phyloP scores from a whole-genome alignment of 2,113 vertebrate genomes.

The Dromaius novaehollandiae region DNA sequence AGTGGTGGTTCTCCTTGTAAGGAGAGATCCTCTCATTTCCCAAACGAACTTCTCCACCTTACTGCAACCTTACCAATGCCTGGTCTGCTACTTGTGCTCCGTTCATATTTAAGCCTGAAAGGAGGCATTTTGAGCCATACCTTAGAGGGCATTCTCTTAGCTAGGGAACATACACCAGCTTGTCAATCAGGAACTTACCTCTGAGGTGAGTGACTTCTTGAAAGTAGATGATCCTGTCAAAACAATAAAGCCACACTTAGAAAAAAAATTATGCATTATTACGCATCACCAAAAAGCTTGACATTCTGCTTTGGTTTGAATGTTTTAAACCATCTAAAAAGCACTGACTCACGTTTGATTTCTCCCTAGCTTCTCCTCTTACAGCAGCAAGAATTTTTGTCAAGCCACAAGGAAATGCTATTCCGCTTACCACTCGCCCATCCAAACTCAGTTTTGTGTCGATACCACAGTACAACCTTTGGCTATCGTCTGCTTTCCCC shows the following conservation, averaged over 20 bases:
- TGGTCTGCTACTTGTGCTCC: background rate
- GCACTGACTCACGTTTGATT: background rate
- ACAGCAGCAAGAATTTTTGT: background rate
- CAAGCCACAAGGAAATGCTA: background rate
- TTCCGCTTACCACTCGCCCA: background rate
- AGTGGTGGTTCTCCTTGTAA: background rate
- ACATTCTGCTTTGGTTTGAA: accelerated
- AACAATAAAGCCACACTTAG: background rate
- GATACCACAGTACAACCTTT: background rate
- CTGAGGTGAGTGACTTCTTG: slow-evolving; percentile 67
- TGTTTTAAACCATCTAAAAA: background rate
- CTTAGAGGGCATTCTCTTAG: background rate
- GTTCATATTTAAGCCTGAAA: background rate
- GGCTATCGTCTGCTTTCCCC: background rate
- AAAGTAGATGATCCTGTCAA: slow-evolving; percentile 58
- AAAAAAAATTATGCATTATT: no score
- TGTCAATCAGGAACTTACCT: slow-evolving; percentile 58
- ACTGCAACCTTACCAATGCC: background rate
- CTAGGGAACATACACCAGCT: background rate
- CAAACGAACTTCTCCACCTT: accelerated
- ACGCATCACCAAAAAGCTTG: background rate
- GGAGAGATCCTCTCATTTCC: accelerated
- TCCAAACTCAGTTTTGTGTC: background rate
- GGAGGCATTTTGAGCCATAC: background rate
- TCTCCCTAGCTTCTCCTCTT: background rate